These are phyloP conservation scores for Corythucha ciliata DNA, from an alignment of 2,888 invertebrate genomes.

Conservation along the genomic window DNA sequence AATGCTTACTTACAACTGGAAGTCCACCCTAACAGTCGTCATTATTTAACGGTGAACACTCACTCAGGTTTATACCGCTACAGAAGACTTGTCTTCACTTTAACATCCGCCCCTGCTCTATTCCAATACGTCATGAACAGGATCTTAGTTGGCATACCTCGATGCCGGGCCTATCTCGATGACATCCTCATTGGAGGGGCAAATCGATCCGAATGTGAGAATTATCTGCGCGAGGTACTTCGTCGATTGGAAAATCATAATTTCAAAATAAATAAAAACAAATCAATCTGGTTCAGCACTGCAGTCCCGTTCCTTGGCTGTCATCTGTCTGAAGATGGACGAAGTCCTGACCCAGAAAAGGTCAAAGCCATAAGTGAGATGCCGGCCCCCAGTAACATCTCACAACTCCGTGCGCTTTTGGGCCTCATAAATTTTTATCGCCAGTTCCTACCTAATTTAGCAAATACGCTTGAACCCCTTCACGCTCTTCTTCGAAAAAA, in stretches of 20 bases:
- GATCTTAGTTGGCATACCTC: constrained; percentile 21
- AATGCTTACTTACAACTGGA: constrained; percentile 37
- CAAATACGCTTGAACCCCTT: constrained; percentile 18
- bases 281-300: constrained; percentile 33
- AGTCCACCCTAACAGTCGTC: constrained; percentile 33
- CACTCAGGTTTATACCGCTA: constrained; percentile 30
- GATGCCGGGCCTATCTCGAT: constrained; percentile 33
- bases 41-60: constrained; percentile 36
- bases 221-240: constrained; percentile 28
- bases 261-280: constrained; percentile 33
- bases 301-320: constrained; percentile 35
- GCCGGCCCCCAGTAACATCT: constrained; percentile 13
- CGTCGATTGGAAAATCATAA: constrained; percentile 30
- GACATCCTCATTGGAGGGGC: constrained; percentile 32
- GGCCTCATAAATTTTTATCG: constrained; percentile 23
- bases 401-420: constrained; percentile 20
- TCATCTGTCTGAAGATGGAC: constrained; percentile 4
- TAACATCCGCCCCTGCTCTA: constrained; percentile 32
- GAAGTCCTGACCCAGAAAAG: constrained; percentile 12
- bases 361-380: constrained; percentile 14
- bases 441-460: constrained; percentile 12
- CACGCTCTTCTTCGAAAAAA: constrained; percentile 10
- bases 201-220: no score
- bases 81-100: constrained; percentile 29
- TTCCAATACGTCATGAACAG: constrained; percentile 30